Percentiles rank a stretch among this genome's conserved stretches.
Evolutionary conservation across 2,888 invertebrate species (phyloP).

Genomic region (Entomobrya proxima): DNA sequence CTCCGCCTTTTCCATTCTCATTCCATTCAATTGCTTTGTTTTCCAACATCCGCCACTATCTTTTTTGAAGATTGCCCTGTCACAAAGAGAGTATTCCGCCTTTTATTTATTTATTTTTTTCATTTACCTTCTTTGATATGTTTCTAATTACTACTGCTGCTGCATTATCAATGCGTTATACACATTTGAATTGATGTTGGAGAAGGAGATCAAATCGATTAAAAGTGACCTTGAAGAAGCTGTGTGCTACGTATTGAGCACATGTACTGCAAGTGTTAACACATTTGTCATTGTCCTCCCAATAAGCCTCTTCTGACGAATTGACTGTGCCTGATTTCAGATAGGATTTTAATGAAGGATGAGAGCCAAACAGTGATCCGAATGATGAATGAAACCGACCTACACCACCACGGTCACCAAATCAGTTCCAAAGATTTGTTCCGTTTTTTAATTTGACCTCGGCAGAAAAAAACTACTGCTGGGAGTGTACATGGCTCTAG

Average conservation of each 20-base stretch:
- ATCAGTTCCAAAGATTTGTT: conserved; percentile 29
- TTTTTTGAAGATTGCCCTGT: not conserved
- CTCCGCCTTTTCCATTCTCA: conserved; percentile 51
- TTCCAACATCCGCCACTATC: not conserved
- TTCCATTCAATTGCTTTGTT: conserved; percentile 55
- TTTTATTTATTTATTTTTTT: not conserved
- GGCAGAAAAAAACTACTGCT: too few relatives aligned
- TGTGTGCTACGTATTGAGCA: not conserved
- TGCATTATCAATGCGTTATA: too few relatives aligned
- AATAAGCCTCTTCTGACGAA: conserved; percentile 9
- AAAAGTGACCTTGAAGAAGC: conserved; percentile 33
- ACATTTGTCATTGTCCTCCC: conserved; percentile 60
- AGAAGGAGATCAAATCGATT: conserved; percentile 18
- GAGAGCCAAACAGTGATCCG: conserved; percentile 5
- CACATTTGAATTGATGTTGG: not conserved
- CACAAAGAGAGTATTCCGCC: not conserved
- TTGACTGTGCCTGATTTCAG: conserved; percentile 28
- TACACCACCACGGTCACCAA: conserved; percentile 10
- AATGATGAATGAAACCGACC: conserved; percentile 18
- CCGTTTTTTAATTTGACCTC: conserved; percentile 16
- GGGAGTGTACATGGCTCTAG: too few relatives aligned
- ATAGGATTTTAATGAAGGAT: conserved; percentile 63
- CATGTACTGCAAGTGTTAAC: conserved; percentile 47
- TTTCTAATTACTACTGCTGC: not conserved
- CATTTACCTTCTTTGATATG: not conserved